Conservation (phyloP, 2,888 invertebrate species). For the Diploptera punctata region DNA sequence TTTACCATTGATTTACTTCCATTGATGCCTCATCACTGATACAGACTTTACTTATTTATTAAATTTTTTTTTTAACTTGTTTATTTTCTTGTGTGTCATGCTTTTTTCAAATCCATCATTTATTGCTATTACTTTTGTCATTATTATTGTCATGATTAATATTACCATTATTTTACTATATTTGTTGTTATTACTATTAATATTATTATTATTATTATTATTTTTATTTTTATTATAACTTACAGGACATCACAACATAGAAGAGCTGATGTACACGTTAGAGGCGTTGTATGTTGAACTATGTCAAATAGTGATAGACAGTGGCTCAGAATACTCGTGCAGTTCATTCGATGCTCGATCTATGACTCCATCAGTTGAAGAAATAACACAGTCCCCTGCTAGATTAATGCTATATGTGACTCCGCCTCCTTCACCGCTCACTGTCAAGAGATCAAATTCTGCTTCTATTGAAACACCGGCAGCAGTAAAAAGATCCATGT, state of each 20-base stretch:
- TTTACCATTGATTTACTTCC: no score
- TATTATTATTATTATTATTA: no score
- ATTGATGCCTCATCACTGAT: no score
- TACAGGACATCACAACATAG: neutral
- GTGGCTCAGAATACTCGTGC: neutral
- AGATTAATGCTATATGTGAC: neutral
- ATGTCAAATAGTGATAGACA: neutral
- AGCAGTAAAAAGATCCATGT: neutral
- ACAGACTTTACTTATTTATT: no score
- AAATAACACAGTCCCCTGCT: neutral
- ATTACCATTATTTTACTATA: no score
- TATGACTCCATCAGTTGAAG: neutral
- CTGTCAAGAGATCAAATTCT: neutral
- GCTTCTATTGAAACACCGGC: neutral
- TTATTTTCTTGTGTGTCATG: no score
- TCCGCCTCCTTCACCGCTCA: neutral
- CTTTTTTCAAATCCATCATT: no score
- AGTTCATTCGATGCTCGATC: neutral
- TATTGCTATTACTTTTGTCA: no score
- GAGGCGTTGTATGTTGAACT: neutral
- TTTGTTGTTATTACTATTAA: no score
- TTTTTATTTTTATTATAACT: neutral
- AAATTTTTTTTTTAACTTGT: no score
- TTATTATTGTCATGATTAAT: no score
- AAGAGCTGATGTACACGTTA: neutral